Conservation (phyloP, 2,113 vertebrate genomes). For the Cryptotis parvus region DNA sequence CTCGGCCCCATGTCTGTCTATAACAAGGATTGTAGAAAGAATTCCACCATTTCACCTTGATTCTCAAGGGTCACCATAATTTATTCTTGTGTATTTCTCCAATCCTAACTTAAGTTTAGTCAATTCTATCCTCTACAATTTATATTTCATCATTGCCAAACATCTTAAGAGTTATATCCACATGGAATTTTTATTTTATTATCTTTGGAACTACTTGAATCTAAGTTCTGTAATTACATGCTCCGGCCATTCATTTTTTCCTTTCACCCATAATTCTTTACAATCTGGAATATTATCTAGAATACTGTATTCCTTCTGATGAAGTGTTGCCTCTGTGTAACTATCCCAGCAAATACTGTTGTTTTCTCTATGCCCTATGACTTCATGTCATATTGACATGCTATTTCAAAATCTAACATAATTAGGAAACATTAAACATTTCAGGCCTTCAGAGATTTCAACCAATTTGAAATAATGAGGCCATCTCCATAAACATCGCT, state of each 20-base stretch:
- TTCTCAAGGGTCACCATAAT: not conserved
- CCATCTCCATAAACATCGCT: constrained; percentile 1
- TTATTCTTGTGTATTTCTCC: not conserved
- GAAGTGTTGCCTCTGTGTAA: not conserved
- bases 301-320: not conserved
- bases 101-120: not conserved
- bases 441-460: not conserved
- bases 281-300: not conserved
- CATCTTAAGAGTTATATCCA: not conserved
- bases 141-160: not conserved
- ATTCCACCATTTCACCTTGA: not conserved
- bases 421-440: not conserved
- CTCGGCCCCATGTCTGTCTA: too few relatives aligned
- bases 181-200: not conserved
- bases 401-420: not conserved
- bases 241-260: not conserved
- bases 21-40: too few relatives aligned
- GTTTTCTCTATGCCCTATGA: not conserved
- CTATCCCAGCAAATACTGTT: not conserved
- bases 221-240: not conserved
- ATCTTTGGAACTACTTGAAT: not conserved
- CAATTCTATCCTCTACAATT: not conserved
- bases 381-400: not conserved
- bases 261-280: not conserved
- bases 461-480: constrained; percentile 34